Evolutionary conservation across 2,888 invertebrate species (phyloP), one percentile per base, ranked within the genome.

Genomic region (Drosophila flavopinicola): DNA sequence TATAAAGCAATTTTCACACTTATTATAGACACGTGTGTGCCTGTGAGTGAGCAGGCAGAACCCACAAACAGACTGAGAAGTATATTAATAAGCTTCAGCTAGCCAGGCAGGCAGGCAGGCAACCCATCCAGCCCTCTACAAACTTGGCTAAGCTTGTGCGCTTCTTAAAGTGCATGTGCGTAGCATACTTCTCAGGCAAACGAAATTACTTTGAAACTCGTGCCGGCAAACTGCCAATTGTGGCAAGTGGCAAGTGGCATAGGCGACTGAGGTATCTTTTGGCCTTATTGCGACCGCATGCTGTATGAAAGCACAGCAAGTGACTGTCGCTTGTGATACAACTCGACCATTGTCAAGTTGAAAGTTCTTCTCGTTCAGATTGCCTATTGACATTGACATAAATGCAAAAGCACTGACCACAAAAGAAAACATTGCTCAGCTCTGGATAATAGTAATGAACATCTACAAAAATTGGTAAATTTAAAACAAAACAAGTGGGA

Each of bases 1-100:
- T 75, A 67, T 60, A 71, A 78, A 75, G 76, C 72, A 75, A 72
- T 76, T 75, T 72, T 65, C 56, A 72, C 78, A 65, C 65, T 57
- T 71, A 75, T 75, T 76, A 78, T 57, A 72, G 64, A 57, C 72
- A 67, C 79, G 80, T 51, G 44, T 37, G 27, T 20, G 25, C 11
- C 17, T 9, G 27, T 11, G 32, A 33, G 11, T 32, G 13, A 13
- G 32, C 13, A 13, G 13, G 13, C 32, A 32, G 39, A 45, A 17
- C 25, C 24, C 9, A 25, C 0, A 15, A 25, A 11, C 35, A 37
- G 30, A 23, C 20, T 2, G 2, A 20, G 4, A 20, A n/a, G n/a
- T n/a, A n/a, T n/a, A n/a, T n/a, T 66, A 65, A 66, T 65, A 44
- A 44, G 48, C 48, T 42, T 23, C 48, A 29, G 35, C 41, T 42